Conservation (phyloP, 2,113 vertebrate genomes). For the Ancistrus triradiatus region DNA sequence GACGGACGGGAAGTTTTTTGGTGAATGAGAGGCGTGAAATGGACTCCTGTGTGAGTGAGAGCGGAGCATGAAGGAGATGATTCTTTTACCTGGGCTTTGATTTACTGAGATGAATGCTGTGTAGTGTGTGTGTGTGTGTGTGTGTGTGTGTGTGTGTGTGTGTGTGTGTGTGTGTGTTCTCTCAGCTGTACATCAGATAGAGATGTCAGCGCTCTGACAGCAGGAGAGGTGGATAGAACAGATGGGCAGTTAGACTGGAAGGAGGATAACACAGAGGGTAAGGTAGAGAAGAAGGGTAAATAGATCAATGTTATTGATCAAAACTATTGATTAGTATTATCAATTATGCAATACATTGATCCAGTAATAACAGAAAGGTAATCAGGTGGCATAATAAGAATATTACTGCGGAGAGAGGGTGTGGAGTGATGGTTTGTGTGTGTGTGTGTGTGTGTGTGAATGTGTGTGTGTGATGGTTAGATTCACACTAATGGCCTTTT, state of each 20-base stretch:
- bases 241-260: too few relatives aligned
- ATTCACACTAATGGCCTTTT: constrained; percentile 25
- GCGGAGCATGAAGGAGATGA: constrained; percentile 19
- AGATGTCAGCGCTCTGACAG: neutral
- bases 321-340: too few relatives aligned
- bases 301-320: too few relatives aligned
- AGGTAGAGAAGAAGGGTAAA: neutral
- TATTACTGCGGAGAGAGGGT: too few relatives aligned
- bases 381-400: too few relatives aligned
- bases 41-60: constrained; percentile 24
- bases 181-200: constrained; percentile 3
- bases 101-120: constrained; percentile 26
- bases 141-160: neutral
- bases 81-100: constrained; percentile 33
- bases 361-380: too few relatives aligned
- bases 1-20: constrained; percentile 6
- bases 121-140: neutral
- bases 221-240: too few relatives aligned
- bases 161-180: constrained; percentile 4
- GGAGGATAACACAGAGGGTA: too few relatives aligned
- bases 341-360: too few relatives aligned
- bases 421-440: too few relatives aligned
- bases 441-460: constrained; percentile 15
- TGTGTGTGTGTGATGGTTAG: constrained; percentile 13
- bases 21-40: constrained; percentile 43